A percentile compares a stretch with the other conserved stretches of the same genome.
Evolutionary conservation across 2,113 vertebrate genomes (phyloP).

Genomic region (Brachypteracias leptosomus): DNA sequence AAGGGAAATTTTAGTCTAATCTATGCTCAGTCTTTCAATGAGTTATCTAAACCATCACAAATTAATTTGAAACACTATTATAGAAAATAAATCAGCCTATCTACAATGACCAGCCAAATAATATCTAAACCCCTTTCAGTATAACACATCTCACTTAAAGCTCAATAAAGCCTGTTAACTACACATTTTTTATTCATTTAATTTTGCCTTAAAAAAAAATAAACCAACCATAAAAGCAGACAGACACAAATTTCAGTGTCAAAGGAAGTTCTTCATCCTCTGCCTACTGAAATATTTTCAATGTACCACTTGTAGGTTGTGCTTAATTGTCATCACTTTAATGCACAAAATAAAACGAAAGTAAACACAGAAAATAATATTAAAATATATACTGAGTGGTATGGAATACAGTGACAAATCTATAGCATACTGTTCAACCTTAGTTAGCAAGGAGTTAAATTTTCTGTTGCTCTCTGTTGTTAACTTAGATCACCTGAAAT

Average conservation of each 20-base stretch:
- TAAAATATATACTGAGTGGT: not conserved
- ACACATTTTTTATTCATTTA: not conserved
- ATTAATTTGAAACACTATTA: not conserved
- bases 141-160: not conserved
- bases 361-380: not conserved
- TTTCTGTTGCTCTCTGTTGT: not conserved
- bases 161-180: not conserved
- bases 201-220: not conserved
- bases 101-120: not conserved
- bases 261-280: not conserved
- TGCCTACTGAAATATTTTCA: not conserved
- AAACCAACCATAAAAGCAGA: not conserved
- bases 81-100: not conserved
- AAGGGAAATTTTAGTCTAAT: not conserved
- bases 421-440: not conserved
- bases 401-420: not conserved
- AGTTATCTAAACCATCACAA: not conserved
- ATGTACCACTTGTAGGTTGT: not conserved
- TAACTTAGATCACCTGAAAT: not conserved
- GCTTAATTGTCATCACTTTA: not conserved
- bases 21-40: not conserved
- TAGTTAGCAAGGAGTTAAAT: not conserved
- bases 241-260: not conserved
- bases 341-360: not conserved
- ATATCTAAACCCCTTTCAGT: not conserved